Evolutionary conservation across 2,888 invertebrate species (phyloP), one percentile per base, ranked within the genome.

Genomic region (Sclerodermus sp.): DNA sequence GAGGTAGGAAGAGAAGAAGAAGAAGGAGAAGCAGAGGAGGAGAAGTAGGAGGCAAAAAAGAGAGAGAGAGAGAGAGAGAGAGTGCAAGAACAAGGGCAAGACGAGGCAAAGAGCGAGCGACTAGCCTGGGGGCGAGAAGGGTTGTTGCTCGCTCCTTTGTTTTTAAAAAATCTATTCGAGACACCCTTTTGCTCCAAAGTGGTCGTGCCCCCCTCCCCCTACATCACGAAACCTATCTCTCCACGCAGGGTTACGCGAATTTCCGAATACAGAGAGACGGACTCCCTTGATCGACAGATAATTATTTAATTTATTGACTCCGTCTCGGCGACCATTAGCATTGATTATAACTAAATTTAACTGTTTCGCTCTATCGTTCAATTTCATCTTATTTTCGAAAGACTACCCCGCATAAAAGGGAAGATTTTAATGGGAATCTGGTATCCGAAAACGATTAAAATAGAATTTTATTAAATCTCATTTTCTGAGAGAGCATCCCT

Each of bases 101-200:
- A n/a, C n/a, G n/a, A n/a, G n/a, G n/a, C n/a, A n/a, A 42, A 29
- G 41, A 45, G 52, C 32, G 49, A 49, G 53, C 55, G 53, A 55
- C 51, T 64, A 64, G 58, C 67, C 55, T 47, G 62, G 58, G 60
- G 60, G 53, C 58, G 47, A 62, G 55, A 51, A 56, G 56, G 60
- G 64, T 64, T 60, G 57, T 42, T 42, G 1, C 8, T 23, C 12
- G n/a, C n/a, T 18, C 4, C 9, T 42, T 23, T 30, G 6, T 34
- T 34, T 34, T 34, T 13, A 34, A 8, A 23, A 23, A 23, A 3
- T 51, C 49, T 53, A 47, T 55, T 49, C 57, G 53, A 53, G 48
- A 56, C 60, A 62, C 62, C 59, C 61, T 63, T 39, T 59, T 55
- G 54, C 52, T 32, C 47, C 45, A 45, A 49, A 38, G 15, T 29